Conservation (phyloP, 2,113 vertebrate genomes). For the Alces alces region DNA sequence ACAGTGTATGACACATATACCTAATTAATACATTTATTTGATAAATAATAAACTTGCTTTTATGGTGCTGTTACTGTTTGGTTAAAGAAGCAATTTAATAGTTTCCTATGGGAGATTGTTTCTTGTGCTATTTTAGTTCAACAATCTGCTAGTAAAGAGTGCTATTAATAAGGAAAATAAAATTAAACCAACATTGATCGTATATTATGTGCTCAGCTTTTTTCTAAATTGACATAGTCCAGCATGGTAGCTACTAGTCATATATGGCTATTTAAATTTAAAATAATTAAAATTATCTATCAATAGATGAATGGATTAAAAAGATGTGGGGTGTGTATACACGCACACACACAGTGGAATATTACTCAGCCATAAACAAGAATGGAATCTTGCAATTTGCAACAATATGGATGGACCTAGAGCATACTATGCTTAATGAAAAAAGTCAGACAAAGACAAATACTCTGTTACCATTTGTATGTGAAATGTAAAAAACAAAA, state of each 20-base stretch:
- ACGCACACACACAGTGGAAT: background rate
- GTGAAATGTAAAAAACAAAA: background rate
- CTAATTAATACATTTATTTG: background rate
- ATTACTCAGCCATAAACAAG: background rate
- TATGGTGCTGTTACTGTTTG: background rate
- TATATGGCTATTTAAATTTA: slow-evolving; percentile 22
- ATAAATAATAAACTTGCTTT: background rate
- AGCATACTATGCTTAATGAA: background rate
- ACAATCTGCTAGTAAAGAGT: background rate
- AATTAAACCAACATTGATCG: slow-evolving; percentile 13
- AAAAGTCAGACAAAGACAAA: background rate
- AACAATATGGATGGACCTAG: background rate
- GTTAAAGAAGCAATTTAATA: slow-evolving; percentile 20
- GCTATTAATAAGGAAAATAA: background rate
- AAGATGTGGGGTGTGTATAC: background rate
- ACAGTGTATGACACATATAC: background rate
- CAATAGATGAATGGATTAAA: background rate
- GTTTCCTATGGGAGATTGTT: background rate
- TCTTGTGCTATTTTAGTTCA: slow-evolving; percentile 17
- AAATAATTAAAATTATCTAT: slow-evolving; percentile 15
- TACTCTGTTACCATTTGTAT: background rate
- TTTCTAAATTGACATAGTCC: background rate
- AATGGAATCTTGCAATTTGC: background rate
- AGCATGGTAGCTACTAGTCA: background rate
- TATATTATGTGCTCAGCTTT: slow-evolving; percentile 16